These are phyloP conservation scores for Drosophila sulfurigaster DNA, from an alignment of 1,140 invertebrate genomes.

Conservation along the genomic window DNA sequence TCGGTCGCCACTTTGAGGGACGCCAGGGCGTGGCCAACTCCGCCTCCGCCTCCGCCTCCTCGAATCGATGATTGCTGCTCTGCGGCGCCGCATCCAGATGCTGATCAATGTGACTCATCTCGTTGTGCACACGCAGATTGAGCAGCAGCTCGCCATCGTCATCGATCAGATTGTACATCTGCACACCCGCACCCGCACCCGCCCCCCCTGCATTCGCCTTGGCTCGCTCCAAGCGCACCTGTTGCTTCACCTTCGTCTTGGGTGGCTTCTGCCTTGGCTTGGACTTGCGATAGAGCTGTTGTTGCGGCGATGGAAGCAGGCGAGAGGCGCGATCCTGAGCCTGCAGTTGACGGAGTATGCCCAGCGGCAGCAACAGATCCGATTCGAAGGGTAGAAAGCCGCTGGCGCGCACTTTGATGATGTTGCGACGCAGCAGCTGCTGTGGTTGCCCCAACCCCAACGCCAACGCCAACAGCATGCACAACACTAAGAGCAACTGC, in stretches of 20 bases:
- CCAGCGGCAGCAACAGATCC: conserved; percentile 63
- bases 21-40: conserved; percentile 49
- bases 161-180: conserved; percentile 75
- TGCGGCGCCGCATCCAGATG: conserved; percentile 3
- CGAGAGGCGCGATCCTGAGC: conserved; percentile 62
- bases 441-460: conserved; percentile 9
- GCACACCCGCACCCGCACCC: conserved; percentile 38
- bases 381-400: conserved; percentile 73
- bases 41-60: conserved; percentile 3
- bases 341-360: conserved; percentile 62
- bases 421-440: conserved; percentile 48
- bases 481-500: conserved; percentile 18
- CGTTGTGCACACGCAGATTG: conserved; percentile 64
- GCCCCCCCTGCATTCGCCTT: conserved; percentile 22
- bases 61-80: neutral
- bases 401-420: conserved; percentile 70
- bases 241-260: conserved; percentile 46
- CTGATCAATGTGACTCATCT: neutral
- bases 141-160: conserved; percentile 70
- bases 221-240: conserved; percentile 60
- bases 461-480: conserved; percentile 4
- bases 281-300: conserved; percentile 5
- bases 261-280: conserved; percentile 9
- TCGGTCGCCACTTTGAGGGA: conserved; percentile 68
- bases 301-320: neutral